Percentiles rank a stretch among this genome's conserved stretches.
Conservation (phyloP, 2,888 invertebrate species). For the Spisula subtruncata region DNA sequence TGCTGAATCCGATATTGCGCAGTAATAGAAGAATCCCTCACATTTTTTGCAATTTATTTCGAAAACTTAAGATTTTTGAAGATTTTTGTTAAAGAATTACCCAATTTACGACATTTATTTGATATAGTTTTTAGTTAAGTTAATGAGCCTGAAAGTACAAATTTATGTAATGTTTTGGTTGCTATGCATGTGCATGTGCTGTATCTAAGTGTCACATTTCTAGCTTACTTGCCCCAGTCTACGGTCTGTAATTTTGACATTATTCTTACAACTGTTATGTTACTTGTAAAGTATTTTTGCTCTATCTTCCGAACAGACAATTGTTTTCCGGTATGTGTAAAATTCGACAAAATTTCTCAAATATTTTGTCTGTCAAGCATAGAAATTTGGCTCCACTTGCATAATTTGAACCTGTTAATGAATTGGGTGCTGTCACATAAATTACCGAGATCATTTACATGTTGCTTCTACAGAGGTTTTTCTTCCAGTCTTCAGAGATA, state of each 20-base stretch:
- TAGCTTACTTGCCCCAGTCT: background rate
- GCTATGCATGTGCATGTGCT: too few species aligned
- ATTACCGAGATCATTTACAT: background rate
- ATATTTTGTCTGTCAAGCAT: background rate
- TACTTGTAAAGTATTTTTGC: background rate
- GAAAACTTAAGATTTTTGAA: too few species aligned
- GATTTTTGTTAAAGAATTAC: too few species aligned
- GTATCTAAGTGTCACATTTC: background rate
- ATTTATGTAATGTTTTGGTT: too few species aligned
- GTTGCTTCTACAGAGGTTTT: background rate
- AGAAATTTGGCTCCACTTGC: constrained; percentile 14
- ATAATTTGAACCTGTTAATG: background rate
- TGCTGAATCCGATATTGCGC: too few species aligned
- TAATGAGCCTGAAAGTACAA: too few species aligned
- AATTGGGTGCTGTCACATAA: background rate
- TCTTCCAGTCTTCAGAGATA: background rate
- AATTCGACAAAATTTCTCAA: background rate
- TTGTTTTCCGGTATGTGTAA: background rate
- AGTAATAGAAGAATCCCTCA: too few species aligned
- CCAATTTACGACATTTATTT: too few species aligned
- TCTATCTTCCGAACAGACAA: background rate
- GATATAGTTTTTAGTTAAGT: too few species aligned
- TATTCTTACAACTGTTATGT: background rate
- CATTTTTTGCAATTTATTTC: too few species aligned
- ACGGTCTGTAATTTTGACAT: background rate